Evolutionary conservation across 2,888 invertebrate genomes (phyloP), one percentile per base, ranked within the genome.

Genomic region (Poecilus cupreus): DNA sequence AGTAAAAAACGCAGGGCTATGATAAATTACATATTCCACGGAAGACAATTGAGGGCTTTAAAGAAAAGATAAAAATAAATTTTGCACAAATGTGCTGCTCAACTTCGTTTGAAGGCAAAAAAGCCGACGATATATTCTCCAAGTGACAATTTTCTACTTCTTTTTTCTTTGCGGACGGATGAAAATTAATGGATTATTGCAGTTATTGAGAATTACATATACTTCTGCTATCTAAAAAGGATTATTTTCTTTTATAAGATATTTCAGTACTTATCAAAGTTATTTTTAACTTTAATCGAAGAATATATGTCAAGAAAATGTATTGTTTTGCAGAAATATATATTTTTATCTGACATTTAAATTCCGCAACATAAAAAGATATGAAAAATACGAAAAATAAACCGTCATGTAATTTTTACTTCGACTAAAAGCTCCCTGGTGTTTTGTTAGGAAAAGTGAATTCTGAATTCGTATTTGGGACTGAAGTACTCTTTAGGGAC

Each of bases 11-110:
- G 20, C 16, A 11, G 5, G 5, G 60, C 24, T 64, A 64, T 77
- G 77, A 77, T 77, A 77, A 77, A 77, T 77, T 77, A 64, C 77
- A 64, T 64, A 77, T 77, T 77, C 60, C 26, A 13, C 18, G 22
- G 43, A 39, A 77, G 76, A 76, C 76, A 76, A 64, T 77, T 77
- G 77, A 60, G 60, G 76, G 60, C 20, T 77, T 77, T 77, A 77
- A 60, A 22, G 43, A 26, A 77, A 77, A 39, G 77, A 77, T 76
- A 60, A 77, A 77, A 77, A 77, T 77, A 64, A 64, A 77, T 77
- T 77, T 77, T 77, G 8, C 76, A 37, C 76, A 57, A 76, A 75
- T 75, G 57, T 46, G 46, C 43, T 22, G 43, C 46, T 72, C 32
- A 46, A 60, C 24, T 60, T 26, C 5, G 18, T 10, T 10, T 11